phyloP scores from a whole-genome alignment of 2,797 vertebrate genomes.

The Malacoctenus gilli region DNA sequence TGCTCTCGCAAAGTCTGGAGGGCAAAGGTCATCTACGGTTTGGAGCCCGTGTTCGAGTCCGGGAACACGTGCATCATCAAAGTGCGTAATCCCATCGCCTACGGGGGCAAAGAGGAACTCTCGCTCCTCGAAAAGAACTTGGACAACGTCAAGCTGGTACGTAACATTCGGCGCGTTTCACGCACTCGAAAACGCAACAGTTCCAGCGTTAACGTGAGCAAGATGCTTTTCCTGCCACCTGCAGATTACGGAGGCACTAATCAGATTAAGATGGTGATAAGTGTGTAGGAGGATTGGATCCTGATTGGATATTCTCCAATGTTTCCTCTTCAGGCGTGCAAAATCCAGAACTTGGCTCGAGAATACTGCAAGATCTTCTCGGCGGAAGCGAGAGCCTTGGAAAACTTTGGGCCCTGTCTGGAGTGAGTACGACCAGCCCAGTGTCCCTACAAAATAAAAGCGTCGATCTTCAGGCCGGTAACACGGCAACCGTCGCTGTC shows the following conservation, averaged over 20 bases:
- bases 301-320: slow-evolving; percentile 44
- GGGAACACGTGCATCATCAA: slow-evolving; percentile 91
- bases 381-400: slow-evolving; percentile 84
- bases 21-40: slow-evolving; percentile 92
- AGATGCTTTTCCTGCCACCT: slow-evolving; percentile 21
- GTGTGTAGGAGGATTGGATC: slow-evolving; percentile 23
- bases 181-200: not conserved
- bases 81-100: slow-evolving; percentile 85
- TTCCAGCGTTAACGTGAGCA: slow-evolving; percentile 14
- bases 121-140: slow-evolving; percentile 89
- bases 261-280: slow-evolving; percentile 27
- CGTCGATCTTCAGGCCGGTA: no score
- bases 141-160: slow-evolving; percentile 89
- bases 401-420: slow-evolving; percentile 86
- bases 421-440: slow-evolving; percentile 85
- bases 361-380: slow-evolving; percentile 98
- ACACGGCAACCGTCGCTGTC: no score
- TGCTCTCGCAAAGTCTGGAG: slow-evolving; percentile 87
- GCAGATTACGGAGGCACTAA: slow-evolving; percentile 45
- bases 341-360: slow-evolving; percentile 92
- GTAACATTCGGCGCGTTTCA: slow-evolving; percentile 15
- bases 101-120: slow-evolving; percentile 88
- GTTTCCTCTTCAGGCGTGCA: slow-evolving; percentile 85
- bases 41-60: slow-evolving; percentile 93
- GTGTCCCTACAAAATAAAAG: no score